Evolutionary conservation across 2,888 invertebrate genomes (phyloP).

Genomic region (Leucophenga maculata): DNA sequence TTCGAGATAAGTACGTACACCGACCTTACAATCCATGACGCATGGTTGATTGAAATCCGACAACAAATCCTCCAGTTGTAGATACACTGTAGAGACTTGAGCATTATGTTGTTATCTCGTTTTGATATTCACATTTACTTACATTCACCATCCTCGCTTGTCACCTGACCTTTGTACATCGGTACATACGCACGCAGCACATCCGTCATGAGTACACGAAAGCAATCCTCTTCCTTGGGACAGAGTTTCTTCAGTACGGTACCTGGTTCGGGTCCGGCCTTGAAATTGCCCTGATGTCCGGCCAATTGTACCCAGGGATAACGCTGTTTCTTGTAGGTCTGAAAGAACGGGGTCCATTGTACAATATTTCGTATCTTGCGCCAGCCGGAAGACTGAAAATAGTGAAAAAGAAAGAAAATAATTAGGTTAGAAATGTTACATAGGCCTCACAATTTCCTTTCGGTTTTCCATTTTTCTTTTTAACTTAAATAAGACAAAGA

Average conservation of each 20-base stretch:
- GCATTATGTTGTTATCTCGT: too few species aligned
- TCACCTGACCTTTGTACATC: constrained; percentile 91
- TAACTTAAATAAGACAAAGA: too few species aligned
- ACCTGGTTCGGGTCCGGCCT: constrained; percentile 92
- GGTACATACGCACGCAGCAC: constrained; percentile 91
- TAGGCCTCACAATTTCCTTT: too few species aligned
- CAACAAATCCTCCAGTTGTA: constrained; percentile 93
- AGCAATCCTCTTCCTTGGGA: constrained; percentile 89
- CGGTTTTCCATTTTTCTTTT: too few species aligned
- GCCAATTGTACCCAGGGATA: constrained; percentile 98
- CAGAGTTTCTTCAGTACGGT: constrained; percentile 95
- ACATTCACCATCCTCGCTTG: constrained; percentile 85
- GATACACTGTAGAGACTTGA: constrained; percentile 75
- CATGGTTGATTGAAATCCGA: constrained; percentile 93
- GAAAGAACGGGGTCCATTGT: constrained; percentile 97
- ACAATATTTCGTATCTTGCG: constrained; percentile 93
- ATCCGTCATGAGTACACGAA: constrained; percentile 88
- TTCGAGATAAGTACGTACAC: constrained; percentile 93
- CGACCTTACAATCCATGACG: constrained; percentile 98
- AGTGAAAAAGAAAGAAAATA: constrained; percentile 37
- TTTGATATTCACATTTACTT: constrained; percentile 76
- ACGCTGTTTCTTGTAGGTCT: constrained; percentile 94
- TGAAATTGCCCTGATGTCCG: constrained; percentile 96
- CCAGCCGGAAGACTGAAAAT: constrained; percentile 91
- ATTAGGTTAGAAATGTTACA: too few species aligned